Base-by-base conservation (phyloP, 2,888 invertebrate genomes). In the Ectobius pallidus region DNA sequence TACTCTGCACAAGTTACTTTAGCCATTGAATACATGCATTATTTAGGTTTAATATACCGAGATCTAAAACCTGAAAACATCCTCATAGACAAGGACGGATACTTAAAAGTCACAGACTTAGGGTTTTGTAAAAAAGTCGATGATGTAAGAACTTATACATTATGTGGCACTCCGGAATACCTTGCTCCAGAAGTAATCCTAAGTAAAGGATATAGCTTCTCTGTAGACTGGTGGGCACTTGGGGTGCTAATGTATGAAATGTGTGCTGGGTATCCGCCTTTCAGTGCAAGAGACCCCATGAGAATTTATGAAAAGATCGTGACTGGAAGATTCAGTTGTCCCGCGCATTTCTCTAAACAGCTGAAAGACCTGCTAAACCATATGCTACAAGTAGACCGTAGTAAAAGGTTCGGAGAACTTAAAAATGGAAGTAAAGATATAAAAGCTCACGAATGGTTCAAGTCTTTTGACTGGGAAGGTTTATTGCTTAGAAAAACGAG, bases 271-370 rank as follows among this genome's bases (percentile, higher is more conserved):
- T 96, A 95, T 82, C 97, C 97, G 14, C 97, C 97, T 11, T 97
- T 97, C 83, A 97, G 95, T 82, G 97, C 97, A 80, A 96, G 97
- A 82, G 96, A 96, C 84, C 96, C 96, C 0, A 96, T 97, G 82
- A 96, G 95, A 27, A 97, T 97, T 78, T 98, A 98, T 82, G 97
- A 97, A 83, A 97, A 97, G 84, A 98, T 98, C 78, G 85, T 98
- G 49, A 92, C 94, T 75, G 97, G 97, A 0, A 94, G 96, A 84
- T 93, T 97, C 79, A 97, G 97, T 79, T 98, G 96, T 95, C 95
- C 97, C 0, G 89, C 94, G 77, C 94, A 95, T 81, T 87, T 97
- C 39, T 52, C 70, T 46, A 22, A 52, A 30, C n/a, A 18, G n/a
- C 30, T 70, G 3, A 67, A 63, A 39, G 73, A 73, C 34, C 61